These are phyloP conservation scores for Heterotis niloticus DNA, from an alignment of 2,113 vertebrate genomes.

Conservation along the genomic window DNA sequence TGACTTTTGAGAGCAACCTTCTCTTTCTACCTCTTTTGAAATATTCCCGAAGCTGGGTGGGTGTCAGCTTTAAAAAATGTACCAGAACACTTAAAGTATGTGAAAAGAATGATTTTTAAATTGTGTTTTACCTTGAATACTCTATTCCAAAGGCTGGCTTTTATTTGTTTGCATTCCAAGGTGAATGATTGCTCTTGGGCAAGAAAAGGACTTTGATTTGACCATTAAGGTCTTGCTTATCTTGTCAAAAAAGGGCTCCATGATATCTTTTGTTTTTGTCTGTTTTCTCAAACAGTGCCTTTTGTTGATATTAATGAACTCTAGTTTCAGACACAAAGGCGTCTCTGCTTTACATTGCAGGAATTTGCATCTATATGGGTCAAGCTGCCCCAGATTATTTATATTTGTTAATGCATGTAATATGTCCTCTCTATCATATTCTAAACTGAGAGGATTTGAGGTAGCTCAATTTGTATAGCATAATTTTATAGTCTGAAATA, in stretches of 20 bases:
- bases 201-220: no score
- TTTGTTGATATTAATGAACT: slow-evolving; percentile 2
- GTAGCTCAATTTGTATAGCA: no score
- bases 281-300: background rate
- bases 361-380: background rate
- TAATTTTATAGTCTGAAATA: no score
- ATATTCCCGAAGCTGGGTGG: no score
- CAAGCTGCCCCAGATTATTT: background rate
- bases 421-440: background rate
- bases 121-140: no score
- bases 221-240: background rate
- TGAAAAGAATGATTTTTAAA: no score
- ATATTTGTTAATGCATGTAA: background rate
- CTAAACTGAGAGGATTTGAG: slow-evolving; percentile 40
- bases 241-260: background rate
- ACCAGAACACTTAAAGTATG: no score
- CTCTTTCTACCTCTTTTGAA: no score
- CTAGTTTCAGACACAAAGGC: background rate
- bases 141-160: background rate
- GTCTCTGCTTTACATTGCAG: background rate
- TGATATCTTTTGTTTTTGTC: background rate
- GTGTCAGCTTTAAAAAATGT: no score
- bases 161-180: slow-evolving; percentile 1
- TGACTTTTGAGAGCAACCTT: no score
- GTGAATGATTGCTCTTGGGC: background rate